These are phyloP conservation scores for Leptopilina syphax DNA, from an alignment of 2,888 invertebrate genomes.

Conservation along the genomic window DNA sequence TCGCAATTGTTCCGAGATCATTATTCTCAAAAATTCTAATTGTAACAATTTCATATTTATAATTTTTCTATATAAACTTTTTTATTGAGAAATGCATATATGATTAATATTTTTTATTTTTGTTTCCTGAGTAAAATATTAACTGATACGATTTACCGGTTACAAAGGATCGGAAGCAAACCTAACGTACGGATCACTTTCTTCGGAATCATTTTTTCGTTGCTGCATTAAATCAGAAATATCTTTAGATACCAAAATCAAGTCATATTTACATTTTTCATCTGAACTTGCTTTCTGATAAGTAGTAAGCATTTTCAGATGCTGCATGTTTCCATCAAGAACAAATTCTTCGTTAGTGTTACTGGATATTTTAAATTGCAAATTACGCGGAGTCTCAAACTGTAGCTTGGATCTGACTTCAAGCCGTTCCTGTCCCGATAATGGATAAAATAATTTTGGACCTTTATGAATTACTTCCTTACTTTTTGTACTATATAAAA, in stretches of 20 bases:
- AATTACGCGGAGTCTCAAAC: slow-evolving; percentile 12
- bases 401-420: background rate
- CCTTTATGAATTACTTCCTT: slow-evolving; percentile 40
- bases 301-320: background rate
- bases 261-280: slow-evolving; percentile 35
- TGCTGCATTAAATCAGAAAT: slow-evolving; percentile 37
- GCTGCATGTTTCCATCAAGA: slow-evolving; percentile 38
- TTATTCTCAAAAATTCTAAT: too few species aligned
- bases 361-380: slow-evolving; percentile 3
- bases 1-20: too few species aligned
- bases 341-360: slow-evolving; percentile 40
- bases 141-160: too few species aligned
- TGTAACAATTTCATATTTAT: too few species aligned
- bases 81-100: too few species aligned
- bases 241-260: slow-evolving; percentile 17
- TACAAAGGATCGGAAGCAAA: background rate
- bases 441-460: background rate
- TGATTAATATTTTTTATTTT: too few species aligned
- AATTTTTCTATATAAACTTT: too few species aligned
- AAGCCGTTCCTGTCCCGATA: slow-evolving; percentile 31
- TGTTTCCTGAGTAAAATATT: too few species aligned
- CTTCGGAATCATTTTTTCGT: background rate
- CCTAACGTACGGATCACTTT: slow-evolving; percentile 39
- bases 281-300: slow-evolving; percentile 40
- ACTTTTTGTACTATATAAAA: slow-evolving; percentile 20